Conservation (phyloP, 2,888 invertebrate genomes). For the Caenorhabditis parvicauda region DNA sequence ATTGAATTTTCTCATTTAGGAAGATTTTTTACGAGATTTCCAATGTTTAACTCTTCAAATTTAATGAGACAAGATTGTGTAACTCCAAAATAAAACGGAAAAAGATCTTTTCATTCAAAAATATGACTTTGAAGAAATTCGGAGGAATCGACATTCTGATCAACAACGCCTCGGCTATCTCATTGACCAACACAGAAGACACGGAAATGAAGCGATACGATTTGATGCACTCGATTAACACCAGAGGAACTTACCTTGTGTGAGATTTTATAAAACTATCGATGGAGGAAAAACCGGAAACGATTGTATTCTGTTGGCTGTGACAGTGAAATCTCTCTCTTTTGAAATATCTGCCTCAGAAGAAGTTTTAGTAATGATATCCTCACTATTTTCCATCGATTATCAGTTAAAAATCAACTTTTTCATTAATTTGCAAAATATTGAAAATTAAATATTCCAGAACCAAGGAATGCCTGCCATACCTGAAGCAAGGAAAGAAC, state of each 20-base stretch:
- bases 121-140: slow-evolving; percentile 19
- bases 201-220: slow-evolving; percentile 95
- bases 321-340: background rate
- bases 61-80: background rate
- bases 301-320: background rate
- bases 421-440: too few species aligned
- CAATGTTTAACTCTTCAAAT: background rate
- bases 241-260: slow-evolving; percentile 90
- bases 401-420: background rate
- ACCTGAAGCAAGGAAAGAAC: slow-evolving; percentile 79
- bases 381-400: background rate
- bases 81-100: background rate
- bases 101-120: background rate
- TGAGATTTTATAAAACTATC: slow-evolving; percentile 68
- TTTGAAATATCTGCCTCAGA: background rate
- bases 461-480: slow-evolving; percentile 84
- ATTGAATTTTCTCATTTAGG: background rate
- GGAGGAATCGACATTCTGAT: slow-evolving; percentile 81
- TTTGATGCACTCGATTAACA: slow-evolving; percentile 90
- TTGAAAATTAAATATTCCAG: slow-evolving; percentile 67
- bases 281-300: background rate
- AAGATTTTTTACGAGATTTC: too few species aligned
- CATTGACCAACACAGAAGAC: slow-evolving; percentile 67
- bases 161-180: slow-evolving; percentile 94
- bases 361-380: background rate